Conservation (phyloP, 2,888 invertebrate species). For the Boloria euphrosyne region DNA sequence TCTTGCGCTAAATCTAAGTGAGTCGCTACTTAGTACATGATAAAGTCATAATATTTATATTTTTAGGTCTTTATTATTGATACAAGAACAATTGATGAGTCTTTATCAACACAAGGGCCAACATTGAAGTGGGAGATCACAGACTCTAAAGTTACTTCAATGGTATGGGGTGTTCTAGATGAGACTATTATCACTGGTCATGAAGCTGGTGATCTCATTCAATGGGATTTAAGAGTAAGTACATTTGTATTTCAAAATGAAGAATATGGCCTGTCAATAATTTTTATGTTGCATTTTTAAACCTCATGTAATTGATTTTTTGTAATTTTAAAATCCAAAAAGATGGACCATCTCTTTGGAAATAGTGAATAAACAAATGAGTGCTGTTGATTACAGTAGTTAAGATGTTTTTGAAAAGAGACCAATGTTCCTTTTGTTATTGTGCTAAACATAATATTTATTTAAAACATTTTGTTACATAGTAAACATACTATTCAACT, state of each 20-base stretch:
- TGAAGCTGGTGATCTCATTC: constrained; percentile 95
- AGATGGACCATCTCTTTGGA: no score
- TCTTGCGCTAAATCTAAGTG: no score
- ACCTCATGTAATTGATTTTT: no score
- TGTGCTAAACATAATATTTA: no score
- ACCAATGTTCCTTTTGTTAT: no score
- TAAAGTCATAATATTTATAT: neutral
- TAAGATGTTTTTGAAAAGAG: neutral
- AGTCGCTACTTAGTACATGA: no score
- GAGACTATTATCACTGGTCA: constrained; percentile 96
- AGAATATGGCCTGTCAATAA: no score
- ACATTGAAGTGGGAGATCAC: constrained; percentile 90
- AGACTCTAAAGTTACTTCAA: constrained; percentile 93
- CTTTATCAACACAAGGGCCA: constrained; percentile 86
- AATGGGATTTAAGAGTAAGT: constrained; percentile 94
- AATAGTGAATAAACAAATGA: neutral
- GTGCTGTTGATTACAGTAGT: neutral
- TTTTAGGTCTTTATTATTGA: constrained; percentile 90
- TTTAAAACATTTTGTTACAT: no score
- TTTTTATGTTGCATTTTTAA: no score
- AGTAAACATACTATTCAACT: no score
- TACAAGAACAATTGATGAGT: constrained; percentile 88
- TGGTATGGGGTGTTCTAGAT: constrained; percentile 97
- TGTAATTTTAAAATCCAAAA: no score
- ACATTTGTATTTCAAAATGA: neutral